Percentiles rank a stretch among this genome's conserved stretches.
Evolutionary conservation across 2,888 invertebrate species (phyloP).

Genomic region (Taenaris catops): DNA sequence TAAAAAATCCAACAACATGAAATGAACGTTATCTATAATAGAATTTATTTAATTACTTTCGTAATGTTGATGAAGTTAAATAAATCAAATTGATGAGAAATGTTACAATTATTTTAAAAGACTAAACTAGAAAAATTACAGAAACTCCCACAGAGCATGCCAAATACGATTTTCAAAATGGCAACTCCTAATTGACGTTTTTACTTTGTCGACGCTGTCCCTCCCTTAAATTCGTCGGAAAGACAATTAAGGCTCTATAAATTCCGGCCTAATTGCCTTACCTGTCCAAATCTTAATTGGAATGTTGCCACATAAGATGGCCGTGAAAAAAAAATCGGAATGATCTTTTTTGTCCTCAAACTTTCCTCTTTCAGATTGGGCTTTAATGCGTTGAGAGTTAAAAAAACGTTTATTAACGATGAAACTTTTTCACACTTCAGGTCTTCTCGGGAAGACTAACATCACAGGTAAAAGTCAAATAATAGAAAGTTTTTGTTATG

Average conservation of each 20-base stretch:
- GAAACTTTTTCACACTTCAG: slow-evolving; percentile 79
- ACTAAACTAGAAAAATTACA: too few relatives aligned
- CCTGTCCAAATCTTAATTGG: slow-evolving; percentile 54
- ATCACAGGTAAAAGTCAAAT: slow-evolving; percentile 71
- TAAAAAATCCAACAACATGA: too few relatives aligned
- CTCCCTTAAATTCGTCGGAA: slow-evolving; percentile 36
- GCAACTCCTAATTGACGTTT: slow-evolving; percentile 42
- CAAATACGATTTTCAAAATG: slow-evolving; percentile 28
- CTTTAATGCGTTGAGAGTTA: slow-evolving; percentile 52
- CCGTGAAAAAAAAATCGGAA: slow-evolving; percentile 43
- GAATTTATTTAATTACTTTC: too few relatives aligned
- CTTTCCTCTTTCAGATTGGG: slow-evolving; percentile 77
- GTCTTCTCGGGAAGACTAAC: slow-evolving; percentile 82
- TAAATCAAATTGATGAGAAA: slow-evolving; percentile 4
- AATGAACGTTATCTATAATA: too few relatives aligned
- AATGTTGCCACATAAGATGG: slow-evolving; percentile 40
- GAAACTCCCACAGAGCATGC: slow-evolving; percentile 14
- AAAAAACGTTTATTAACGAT: slow-evolving; percentile 71
- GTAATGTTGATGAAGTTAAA: too few relatives aligned
- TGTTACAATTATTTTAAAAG: too few relatives aligned
- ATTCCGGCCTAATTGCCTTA: slow-evolving; percentile 48
- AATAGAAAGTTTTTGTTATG: slow-evolving; percentile 56
- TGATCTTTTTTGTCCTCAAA: slow-evolving; percentile 66
- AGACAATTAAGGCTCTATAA: slow-evolving; percentile 49
- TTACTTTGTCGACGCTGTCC: slow-evolving; percentile 32